Evolutionary conservation across 2,113 vertebrate genomes (phyloP).

Genomic region (Malaclemys terrapin): DNA sequence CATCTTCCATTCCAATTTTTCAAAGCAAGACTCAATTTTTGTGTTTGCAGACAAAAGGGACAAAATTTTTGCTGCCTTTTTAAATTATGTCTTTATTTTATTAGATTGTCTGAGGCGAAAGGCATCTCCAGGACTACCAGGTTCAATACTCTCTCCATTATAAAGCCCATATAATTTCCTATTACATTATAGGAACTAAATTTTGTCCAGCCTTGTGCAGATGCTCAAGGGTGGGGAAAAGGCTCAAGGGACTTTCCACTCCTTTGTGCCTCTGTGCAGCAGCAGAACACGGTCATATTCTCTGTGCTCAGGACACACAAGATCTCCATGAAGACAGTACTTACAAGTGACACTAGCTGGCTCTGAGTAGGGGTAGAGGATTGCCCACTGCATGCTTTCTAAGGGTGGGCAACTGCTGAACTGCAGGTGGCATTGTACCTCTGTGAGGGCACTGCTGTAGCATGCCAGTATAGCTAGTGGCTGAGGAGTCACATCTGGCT

Average conservation of each 20-base stretch:
- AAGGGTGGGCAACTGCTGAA: background rate
- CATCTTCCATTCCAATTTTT: slow-evolving; percentile 16
- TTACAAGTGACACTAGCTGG: background rate
- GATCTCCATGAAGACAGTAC: background rate
- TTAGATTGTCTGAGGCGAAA: background rate
- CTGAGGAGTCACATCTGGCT: background rate
- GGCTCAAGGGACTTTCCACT: background rate
- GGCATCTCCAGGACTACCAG: background rate
- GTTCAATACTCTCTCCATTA: background rate
- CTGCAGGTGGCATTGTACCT: background rate
- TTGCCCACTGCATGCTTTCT: background rate
- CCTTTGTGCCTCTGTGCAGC: background rate
- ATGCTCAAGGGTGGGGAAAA: background rate
- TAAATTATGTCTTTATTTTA: background rate
- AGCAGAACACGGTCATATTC: background rate
- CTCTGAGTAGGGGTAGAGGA: background rate
- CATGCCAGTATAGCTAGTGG: background rate
- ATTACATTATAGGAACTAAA: background rate
- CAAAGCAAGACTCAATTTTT: background rate
- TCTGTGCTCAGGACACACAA: background rate
- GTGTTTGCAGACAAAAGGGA: background rate
- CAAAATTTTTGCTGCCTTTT: background rate
- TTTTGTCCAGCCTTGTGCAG: background rate
- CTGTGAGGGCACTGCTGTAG: background rate
- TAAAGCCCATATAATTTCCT: background rate